Evolutionary conservation across 1,140 invertebrate genomes (phyloP).

Genomic region (Sinella curviseta): DNA sequence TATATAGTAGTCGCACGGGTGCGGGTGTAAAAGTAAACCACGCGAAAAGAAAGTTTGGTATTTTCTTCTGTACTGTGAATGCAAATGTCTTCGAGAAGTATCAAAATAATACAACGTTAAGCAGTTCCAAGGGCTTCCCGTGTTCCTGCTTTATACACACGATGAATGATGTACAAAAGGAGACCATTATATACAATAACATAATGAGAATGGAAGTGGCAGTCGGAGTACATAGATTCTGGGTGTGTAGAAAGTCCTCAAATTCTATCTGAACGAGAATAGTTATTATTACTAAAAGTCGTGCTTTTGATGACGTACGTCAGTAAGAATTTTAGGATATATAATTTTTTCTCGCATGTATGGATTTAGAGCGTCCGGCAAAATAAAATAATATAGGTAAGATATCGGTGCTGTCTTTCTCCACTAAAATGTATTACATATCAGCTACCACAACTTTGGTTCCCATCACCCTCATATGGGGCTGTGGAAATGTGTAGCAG

Average conservation of each 20-base stretch:
- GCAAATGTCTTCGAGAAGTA: not conserved
- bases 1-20: no score
- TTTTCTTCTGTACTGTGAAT: not conserved
- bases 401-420: no score
- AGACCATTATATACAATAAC: not conserved
- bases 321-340: not conserved
- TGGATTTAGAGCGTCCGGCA: not conserved
- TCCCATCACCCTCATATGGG: no score
- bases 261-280: not conserved
- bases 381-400: no score
- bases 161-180: not conserved
- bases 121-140: not conserved
- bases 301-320: constrained; percentile 4
- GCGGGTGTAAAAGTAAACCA: not conserved
- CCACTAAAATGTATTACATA: no score
- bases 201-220: not conserved
- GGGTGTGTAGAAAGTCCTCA: not conserved
- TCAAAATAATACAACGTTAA: not conserved
- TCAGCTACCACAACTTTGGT: no score
- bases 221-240: not conserved
- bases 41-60: not conserved
- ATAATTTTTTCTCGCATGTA: not conserved
- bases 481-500: no score
- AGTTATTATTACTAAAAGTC: not conserved
- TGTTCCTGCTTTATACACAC: not conserved